Evolutionary conservation across 2,797 vertebrate genomes (phyloP), one percentile per base, ranked within the genome.

Genomic region (Peromyscus aztecus): DNA sequence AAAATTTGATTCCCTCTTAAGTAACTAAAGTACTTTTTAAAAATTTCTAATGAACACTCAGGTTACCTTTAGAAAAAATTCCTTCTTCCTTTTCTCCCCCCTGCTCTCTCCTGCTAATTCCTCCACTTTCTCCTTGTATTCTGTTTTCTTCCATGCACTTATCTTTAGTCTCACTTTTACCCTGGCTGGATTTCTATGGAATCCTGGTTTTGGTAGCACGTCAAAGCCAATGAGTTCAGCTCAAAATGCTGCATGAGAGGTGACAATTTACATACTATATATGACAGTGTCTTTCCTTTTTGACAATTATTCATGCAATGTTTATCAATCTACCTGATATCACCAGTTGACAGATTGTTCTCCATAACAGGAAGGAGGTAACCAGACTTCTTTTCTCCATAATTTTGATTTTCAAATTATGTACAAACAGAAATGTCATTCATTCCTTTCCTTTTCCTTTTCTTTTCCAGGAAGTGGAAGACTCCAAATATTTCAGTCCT

Each of bases 261-360:
- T 14, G 73, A 61, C 75, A 57, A 93, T 43, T 83, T 55, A 24
- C 91, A 97, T 98, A 83, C 27, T 63, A 73, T 94, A 84, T 77
- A 71, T 91, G 55, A 34, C 96, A 37, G 69, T 96, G 52, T 87
- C 34, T 13, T 2, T 89, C 3, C 21, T 37, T 94, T 90, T 69
- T n/a, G 52, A 40, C 5, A 89, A 59, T 46, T 82, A 76, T 85
- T 67, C 75, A 82, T 59, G 14, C 59, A 80, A 77, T 85, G 75
- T 76, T 96, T 31, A 88, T 59, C 34, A 94, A 82, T 31, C 83
- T 84, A 77, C 6, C 71, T 65, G 46, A 61, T 89, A 21, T 16
- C 69, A 73, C 34, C 83, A 43, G 55, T 86, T 87, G 69, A 37
- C 83, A 82, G 3, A 2, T 71, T 55, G 31, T 46, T 92, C 34